Evolutionary conservation across 2,113 vertebrate species (phyloP).

Genomic region (Perognathus longimembris): DNA sequence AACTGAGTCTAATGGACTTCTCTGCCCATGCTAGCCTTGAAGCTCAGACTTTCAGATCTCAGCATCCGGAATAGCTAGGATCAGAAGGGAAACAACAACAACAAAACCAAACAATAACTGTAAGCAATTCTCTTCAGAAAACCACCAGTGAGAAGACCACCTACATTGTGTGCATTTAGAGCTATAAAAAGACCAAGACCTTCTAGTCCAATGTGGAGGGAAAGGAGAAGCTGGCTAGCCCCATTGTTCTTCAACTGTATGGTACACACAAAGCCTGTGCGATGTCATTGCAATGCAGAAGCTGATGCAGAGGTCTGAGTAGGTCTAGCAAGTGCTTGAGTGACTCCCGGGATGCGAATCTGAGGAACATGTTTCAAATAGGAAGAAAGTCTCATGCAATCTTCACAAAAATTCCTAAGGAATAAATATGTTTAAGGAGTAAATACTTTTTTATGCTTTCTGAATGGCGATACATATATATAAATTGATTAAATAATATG

Average conservation of each 20-base stretch:
- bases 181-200: neutral
- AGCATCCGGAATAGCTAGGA: no score
- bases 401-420: neutral
- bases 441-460: neutral
- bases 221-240: neutral
- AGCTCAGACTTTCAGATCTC: no score
- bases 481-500: constrained; percentile 1
- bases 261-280: neutral
- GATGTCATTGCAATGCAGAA: neutral
- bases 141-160: neutral
- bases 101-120: no score
- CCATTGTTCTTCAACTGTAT: neutral
- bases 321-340: neutral
- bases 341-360: neutral
- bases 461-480: neutral
- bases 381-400: neutral
- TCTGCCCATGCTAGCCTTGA: no score
- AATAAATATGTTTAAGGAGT: neutral
- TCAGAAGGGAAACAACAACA: no score
- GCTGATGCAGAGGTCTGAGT: neutral
- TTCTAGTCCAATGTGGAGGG: neutral
- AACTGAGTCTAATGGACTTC: no score
- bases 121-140: constrained; percentile 22
- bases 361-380: neutral
- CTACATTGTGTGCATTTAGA: no score